Evolutionary conservation across 2,113 vertebrate species (phyloP).

Genomic region (Vulpes lagopus): DNA sequence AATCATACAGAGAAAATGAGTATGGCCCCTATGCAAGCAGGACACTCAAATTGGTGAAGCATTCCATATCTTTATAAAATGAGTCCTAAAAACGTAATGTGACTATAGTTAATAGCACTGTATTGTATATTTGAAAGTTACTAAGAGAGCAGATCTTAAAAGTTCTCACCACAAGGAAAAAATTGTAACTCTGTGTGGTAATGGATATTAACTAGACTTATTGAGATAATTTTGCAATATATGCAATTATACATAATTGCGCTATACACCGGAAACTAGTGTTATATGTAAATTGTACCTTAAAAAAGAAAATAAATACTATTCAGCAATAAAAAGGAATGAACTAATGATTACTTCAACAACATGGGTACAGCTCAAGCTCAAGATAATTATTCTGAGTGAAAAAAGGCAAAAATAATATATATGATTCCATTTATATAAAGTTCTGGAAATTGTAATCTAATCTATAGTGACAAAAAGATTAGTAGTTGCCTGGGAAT

Average conservation of each 20-base stretch:
- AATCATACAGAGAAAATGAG: not conserved
- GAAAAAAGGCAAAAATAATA: not conserved
- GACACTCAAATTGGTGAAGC: not conserved
- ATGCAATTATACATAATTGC: not conserved
- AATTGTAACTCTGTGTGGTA: no score
- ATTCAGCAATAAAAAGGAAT: not conserved
- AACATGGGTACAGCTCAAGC: not conserved
- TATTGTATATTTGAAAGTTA: not conserved
- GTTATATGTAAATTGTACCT: not conserved
- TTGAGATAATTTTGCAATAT: not conserved
- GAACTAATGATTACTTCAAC: not conserved
- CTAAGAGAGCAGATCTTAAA: not conserved
- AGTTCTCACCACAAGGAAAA: not conserved
- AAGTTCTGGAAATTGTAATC: not conserved
- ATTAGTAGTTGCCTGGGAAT: not conserved
- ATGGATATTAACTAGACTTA: not conserved
- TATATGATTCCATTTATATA: not conserved
- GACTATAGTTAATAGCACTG: not conserved
- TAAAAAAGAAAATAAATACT: not conserved
- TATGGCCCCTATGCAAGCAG: not conserved
- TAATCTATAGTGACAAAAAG: not conserved
- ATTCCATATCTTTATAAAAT: not conserved
- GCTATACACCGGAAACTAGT: not conserved
- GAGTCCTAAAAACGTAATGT: no score
- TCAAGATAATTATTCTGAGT: not conserved